phyloP scores from a whole-genome alignment of 2,797 vertebrate genomes.

The Squalus acanthias region DNA sequence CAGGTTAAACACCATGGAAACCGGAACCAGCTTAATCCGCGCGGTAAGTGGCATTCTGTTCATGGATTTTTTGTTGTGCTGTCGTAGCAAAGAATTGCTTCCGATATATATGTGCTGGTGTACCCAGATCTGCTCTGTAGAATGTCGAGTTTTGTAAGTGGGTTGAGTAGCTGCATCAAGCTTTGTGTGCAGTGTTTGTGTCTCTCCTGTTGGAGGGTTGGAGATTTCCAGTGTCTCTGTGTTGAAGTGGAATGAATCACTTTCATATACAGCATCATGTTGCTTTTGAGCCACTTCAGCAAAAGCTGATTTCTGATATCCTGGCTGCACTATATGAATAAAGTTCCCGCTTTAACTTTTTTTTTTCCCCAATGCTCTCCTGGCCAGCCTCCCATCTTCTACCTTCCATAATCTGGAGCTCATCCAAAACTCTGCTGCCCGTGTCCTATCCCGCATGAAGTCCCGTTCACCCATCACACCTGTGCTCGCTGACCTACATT shows the following conservation, averaged over 20 bases:
- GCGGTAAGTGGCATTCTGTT: conserved; percentile 64
- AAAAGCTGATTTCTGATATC: neutral
- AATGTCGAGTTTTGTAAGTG: neutral
- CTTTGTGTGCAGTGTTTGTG: neutral
- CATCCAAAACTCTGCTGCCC: neutral
- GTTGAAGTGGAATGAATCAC: neutral
- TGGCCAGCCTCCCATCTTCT: neutral
- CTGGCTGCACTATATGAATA: neutral
- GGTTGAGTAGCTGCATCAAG: neutral
- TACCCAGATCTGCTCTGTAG: neutral
- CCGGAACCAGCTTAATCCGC: conserved; percentile 92
- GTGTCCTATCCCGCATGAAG: neutral
- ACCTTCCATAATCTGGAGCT: neutral
- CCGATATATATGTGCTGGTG: too few relatives aligned
- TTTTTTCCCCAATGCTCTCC: neutral
- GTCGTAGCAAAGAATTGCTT: neutral
- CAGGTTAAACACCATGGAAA: conserved; percentile 96
- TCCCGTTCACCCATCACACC: neutral
- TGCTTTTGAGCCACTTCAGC: neutral
- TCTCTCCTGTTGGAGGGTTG: neutral
- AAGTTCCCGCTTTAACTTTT: neutral
- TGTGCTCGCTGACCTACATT: neutral
- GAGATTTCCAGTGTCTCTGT: neutral
- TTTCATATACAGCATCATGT: neutral
- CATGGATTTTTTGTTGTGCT: neutral